Evolutionary conservation across 2,888 invertebrate genomes (phyloP).

Genomic region (Latrodectus elegans): DNA sequence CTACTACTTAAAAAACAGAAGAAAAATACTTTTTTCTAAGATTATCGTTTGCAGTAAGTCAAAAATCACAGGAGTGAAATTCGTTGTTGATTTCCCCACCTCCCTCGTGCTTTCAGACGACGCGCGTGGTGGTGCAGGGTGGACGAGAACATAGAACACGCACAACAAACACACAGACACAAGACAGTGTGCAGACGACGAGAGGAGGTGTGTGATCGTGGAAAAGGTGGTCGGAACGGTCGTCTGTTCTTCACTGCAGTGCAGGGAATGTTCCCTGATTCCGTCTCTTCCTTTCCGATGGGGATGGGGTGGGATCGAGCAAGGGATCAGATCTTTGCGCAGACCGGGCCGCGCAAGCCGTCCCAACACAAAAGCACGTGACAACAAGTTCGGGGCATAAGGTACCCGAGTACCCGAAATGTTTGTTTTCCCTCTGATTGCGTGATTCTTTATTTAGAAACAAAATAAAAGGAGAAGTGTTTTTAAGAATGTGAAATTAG

Average conservation of each 20-base stretch:
- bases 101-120: neutral
- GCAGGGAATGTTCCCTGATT: slow-evolving; percentile 11
- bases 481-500: neutral
- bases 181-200: slow-evolving; percentile 11
- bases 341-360: slow-evolving; percentile 40
- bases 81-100: slow-evolving; percentile 3
- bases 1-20: neutral
- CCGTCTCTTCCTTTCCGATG: slow-evolving; percentile 10
- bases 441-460: too few species aligned
- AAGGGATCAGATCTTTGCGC: slow-evolving; percentile 17
- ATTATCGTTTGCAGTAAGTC: neutral
- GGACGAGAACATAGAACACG: slow-evolving; percentile 21
- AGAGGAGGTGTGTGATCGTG: neutral
- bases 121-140: slow-evolving; percentile 22
- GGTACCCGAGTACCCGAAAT: neutral
- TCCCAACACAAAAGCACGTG: slow-evolving; percentile 62
- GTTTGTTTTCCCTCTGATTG: neutral
- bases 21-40: neutral
- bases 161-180: slow-evolving; percentile 39
- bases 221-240: neutral
- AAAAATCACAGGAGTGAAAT: neutral
- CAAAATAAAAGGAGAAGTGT: neutral
- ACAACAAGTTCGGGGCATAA: slow-evolving; percentile 18
- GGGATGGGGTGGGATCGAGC: slow-evolving; percentile 12
- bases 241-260: slow-evolving; percentile 51